Conservation (phyloP, 2,113 vertebrate genomes). For the Mesoclemmys tuberculata region DNA sequence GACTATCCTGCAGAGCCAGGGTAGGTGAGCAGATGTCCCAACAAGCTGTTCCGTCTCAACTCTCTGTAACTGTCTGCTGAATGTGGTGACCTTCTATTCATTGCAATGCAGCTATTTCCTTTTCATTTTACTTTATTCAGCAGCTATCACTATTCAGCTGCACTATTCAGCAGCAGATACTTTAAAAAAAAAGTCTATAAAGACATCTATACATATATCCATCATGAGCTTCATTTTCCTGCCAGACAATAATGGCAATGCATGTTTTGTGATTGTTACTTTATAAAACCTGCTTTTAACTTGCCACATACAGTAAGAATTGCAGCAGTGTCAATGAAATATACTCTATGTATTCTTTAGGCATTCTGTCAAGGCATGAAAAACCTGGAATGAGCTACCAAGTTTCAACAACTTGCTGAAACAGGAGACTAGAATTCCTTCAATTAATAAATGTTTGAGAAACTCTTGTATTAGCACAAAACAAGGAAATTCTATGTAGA, state of each 20-base stretch:
- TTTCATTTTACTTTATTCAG: not conserved
- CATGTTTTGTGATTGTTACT: not conserved
- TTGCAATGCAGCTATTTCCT: not conserved
- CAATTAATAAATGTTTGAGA: not conserved
- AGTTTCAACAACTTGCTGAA: constrained; percentile 5
- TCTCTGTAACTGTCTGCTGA: not conserved
- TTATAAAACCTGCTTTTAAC: not conserved
- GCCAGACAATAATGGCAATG: not conserved
- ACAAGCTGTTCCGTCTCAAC: not conserved
- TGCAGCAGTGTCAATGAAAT: not conserved
- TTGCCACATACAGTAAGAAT: not conserved
- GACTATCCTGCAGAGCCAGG: not conserved
- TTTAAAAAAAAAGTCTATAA: not conserved
- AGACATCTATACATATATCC: not conserved
- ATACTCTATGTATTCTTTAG: not conserved
- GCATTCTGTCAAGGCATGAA: not conserved
- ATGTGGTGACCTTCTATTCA: not conserved
- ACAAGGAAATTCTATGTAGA: not conserved
- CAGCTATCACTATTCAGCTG: not conserved
- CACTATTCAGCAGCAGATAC: not conserved
- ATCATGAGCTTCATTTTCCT: not conserved
- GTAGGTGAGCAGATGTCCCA: not conserved
- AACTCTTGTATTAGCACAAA: not conserved
- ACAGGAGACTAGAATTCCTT: not conserved
- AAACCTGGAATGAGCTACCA: not conserved